Percentiles rank a stretch among this genome's conserved stretches.
Evolutionary conservation across 2,113 vertebrate species (phyloP).

Genomic region (Pollimyrus isidori): DNA sequence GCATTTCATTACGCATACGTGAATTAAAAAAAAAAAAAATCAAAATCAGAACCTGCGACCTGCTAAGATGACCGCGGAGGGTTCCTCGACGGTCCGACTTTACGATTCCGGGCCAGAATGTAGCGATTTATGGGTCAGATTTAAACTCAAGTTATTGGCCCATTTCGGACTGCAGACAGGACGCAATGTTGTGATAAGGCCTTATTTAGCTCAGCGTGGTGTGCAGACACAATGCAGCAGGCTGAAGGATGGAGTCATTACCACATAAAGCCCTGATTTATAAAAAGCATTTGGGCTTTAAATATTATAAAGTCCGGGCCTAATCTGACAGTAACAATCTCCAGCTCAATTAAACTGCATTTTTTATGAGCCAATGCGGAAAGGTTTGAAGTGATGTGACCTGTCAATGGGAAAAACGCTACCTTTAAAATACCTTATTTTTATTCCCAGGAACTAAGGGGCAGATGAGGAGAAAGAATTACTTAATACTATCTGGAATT

Average conservation of each 20-base stretch:
- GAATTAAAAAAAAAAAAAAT: not conserved
- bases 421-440: not conserved
- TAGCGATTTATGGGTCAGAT: slow-evolving; percentile 41
- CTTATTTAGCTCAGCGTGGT: slow-evolving; percentile 17
- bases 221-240: slow-evolving; percentile 27
- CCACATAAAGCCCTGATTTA: slow-evolving; percentile 51
- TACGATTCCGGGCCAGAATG: slow-evolving; percentile 28
- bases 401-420: not conserved
- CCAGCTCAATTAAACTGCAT: not conserved
- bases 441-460: not conserved
- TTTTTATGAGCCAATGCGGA: slow-evolving; percentile 40
- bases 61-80: not conserved
- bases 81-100: slow-evolving; percentile 37
- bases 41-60: not conserved
- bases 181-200: slow-evolving; percentile 27
- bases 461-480: not conserved
- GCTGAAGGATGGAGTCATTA: slow-evolving; percentile 35
- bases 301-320: not conserved
- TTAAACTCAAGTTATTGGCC: slow-evolving; percentile 42
- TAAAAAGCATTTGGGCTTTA: slow-evolving; percentile 47
- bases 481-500: not conserved
- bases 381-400: not conserved
- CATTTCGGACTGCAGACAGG: slow-evolving; percentile 32
- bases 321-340: slow-evolving; percentile 9
- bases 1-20: not conserved